Evolutionary conservation across 2,888 invertebrate genomes (phyloP).

Genomic region (Eupithecia insigniata): DNA sequence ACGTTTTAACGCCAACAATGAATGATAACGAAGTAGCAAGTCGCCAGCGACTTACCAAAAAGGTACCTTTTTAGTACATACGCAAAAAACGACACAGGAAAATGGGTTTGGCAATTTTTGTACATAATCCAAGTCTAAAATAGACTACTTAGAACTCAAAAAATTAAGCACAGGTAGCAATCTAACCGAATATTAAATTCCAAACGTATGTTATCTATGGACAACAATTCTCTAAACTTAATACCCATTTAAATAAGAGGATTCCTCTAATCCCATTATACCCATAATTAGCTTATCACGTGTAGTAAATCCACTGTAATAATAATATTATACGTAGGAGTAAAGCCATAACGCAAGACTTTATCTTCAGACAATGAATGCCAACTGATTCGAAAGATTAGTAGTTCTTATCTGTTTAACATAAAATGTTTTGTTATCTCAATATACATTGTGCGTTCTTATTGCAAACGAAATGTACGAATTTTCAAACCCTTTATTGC

Average conservation of each 20-base stretch:
- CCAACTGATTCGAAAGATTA: neutral
- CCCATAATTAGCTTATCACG: conserved; percentile 1
- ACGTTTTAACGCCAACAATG: conserved; percentile 21
- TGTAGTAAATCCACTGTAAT: conserved; percentile 1
- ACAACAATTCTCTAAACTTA: conserved; percentile 11
- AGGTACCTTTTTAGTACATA: neutral
- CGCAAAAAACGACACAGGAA: neutral
- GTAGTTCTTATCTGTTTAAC: neutral
- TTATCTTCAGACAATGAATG: neutral
- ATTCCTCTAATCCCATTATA: neutral
- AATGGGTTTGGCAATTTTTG: conserved; percentile 24
- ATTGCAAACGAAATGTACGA: neutral
- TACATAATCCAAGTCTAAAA: neutral
- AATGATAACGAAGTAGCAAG: conserved; percentile 18
- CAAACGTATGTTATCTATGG: neutral
- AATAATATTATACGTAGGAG: neutral
- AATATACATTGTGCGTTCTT: neutral
- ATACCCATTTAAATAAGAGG: neutral
- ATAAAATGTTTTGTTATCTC: neutral
- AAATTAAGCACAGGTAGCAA: neutral
- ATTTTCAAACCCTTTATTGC: neutral
- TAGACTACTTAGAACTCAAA: neutral
- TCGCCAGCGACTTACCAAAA: conserved; percentile 22
- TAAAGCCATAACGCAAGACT: conserved; percentile 7
- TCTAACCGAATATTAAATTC: neutral